A percentile compares a stretch with the other conserved stretches of the same genome.
These are phyloP conservation scores for Hemibagrus wyckioides DNA, from an alignment of 2,113 vertebrate genomes.

Conservation along the genomic window DNA sequence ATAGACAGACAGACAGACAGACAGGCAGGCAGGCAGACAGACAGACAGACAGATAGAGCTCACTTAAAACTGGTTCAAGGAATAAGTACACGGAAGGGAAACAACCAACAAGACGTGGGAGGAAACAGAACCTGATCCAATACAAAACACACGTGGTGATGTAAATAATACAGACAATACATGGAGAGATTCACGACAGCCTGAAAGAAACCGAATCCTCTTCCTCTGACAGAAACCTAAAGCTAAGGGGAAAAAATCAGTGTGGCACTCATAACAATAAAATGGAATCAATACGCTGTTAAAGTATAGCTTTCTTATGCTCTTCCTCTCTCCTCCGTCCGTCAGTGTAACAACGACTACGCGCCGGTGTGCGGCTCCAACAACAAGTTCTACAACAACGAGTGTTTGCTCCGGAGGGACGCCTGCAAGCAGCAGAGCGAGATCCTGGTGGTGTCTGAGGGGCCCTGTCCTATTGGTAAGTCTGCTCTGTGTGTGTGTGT, in stretches of 20 bases:
- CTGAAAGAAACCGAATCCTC: neutral
- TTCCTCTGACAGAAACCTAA: neutral
- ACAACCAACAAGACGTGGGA: too few relatives aligned
- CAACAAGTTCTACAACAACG: conserved; percentile 96
- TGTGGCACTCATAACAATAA: neutral
- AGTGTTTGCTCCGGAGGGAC: conserved; percentile 94
- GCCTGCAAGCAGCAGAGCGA: conserved; percentile 98
- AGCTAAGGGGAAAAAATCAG: neutral
- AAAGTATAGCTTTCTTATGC: neutral
- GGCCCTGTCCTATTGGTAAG: conserved; percentile 91
- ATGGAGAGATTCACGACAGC: too few relatives aligned
- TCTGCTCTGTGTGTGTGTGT: conserved; percentile 34
- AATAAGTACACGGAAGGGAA: too few relatives aligned
- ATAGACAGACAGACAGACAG: too few relatives aligned
- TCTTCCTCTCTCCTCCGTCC: conserved; percentile 37
- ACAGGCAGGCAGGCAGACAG: too few relatives aligned
- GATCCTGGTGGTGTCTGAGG: conserved; percentile 89
- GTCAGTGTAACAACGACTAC: conserved; percentile 96
- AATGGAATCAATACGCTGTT: neutral
- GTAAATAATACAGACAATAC: too few relatives aligned
- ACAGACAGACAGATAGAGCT: too few relatives aligned
- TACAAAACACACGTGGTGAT: too few relatives aligned
- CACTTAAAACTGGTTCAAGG: too few relatives aligned
- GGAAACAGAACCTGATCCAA: too few relatives aligned
- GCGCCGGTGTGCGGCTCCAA: conserved; percentile 97